Base-by-base conservation (phyloP, 2,888 invertebrate genomes). In the Mechanitis messenoides region DNA sequence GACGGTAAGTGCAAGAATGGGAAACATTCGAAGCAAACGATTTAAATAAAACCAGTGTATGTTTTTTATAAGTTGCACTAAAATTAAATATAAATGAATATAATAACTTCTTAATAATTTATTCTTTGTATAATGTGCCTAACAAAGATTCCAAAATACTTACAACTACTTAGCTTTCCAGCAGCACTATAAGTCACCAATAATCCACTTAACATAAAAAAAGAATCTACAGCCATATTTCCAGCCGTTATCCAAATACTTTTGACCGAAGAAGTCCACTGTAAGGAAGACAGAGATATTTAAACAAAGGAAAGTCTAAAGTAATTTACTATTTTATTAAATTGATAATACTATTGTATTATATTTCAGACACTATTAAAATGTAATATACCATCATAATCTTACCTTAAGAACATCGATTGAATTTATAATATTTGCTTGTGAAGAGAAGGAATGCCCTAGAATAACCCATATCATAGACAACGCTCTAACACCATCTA, bases 211-310 rank as follows among this genome's bases (percentile, higher is more conserved):
- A 76, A 57, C 31, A 74, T 55, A 70, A 92, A 91, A 75, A 92
- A 93, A 1, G 92, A 91, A 66, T 93, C 92, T 0, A 92, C 92
- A 20, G 91, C 85, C 3, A 91, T 77, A 6, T 85, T 61, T 3
- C 72, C 72, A 3, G 72, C 60, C 28, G 64, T 63, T 73, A 56
- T 79, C 90, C 67, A 87, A 76, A 77, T 80, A 71, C 71, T 66
- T 5, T 62, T 56, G 2, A 59, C 20, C 3, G 68, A 65, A 12
- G 55, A 33, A 53, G 68, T 53, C 71, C 77, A 79, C 79, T 83
- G 66, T 20, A 79, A 79, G 33, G 33, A 58, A 42, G 28, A 33
- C 33, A 31, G 45, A 33, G 42, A 50, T 53, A 56, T 53, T 38
- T 45, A 53, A 74, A 75, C 59, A 57, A 70, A 70, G 6, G 7